phyloP scores from a whole-genome alignment of 2,888 invertebrate species.

The Callyntrura guangdongensis region DNA sequence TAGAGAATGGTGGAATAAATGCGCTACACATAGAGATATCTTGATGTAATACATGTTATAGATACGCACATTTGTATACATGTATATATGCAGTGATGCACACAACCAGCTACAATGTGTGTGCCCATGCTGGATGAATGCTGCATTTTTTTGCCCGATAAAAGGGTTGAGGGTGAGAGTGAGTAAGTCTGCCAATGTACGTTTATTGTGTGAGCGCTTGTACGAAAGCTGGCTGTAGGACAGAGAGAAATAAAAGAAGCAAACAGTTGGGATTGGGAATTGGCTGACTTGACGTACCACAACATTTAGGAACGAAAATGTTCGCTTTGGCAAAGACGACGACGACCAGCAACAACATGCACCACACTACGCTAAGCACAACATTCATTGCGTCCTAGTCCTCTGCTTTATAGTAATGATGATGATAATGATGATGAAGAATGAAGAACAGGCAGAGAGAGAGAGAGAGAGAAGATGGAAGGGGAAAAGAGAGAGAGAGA shows the following conservation, averaged over 20 bases:
- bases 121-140: too few relatives aligned
- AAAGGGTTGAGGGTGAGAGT: conserved; percentile 29
- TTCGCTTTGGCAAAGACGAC: conserved; percentile 70
- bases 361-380: conserved; percentile 20
- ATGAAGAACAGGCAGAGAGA: too few relatives aligned
- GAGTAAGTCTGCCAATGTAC: neutral
- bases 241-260: conserved; percentile 30
- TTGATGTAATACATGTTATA: neutral
- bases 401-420: too few relatives aligned
- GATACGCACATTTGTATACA: neutral
- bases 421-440: too few relatives aligned
- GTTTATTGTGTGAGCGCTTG: neutral
- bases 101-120: too few relatives aligned
- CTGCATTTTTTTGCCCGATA: conserved; percentile 34
- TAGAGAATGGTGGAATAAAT: too few relatives aligned
- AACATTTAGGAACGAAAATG: conserved; percentile 50
- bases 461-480: too few relatives aligned
- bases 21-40: neutral
- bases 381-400: too few relatives aligned
- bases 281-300: conserved; percentile 76
- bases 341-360: conserved; percentile 44
- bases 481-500: too few relatives aligned
- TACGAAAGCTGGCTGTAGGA: neutral
- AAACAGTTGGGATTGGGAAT: conserved; percentile 58
- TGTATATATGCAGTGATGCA: neutral